These are phyloP conservation scores for Diachasma alloeum DNA, from an alignment of 1,140 invertebrate genomes.

Conservation along the genomic window DNA sequence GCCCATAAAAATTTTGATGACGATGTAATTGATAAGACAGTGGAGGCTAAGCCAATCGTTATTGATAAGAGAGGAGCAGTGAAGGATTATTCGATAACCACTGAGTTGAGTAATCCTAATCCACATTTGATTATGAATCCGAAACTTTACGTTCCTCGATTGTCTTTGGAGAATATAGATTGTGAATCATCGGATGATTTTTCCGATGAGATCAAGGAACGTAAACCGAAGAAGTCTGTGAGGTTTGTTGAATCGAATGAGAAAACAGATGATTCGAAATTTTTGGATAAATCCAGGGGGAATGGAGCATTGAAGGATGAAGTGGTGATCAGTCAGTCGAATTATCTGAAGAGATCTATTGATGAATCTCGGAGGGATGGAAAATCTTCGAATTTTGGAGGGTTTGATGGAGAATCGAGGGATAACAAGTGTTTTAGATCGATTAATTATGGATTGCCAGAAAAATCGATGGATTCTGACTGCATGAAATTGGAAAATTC, in stretches of 20 bases:
- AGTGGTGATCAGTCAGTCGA: neutral
- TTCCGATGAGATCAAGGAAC: no score
- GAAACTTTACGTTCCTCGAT: conserved; percentile 26
- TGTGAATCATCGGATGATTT: neutral
- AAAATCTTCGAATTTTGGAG: no score
- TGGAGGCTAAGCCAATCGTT: conserved; percentile 22
- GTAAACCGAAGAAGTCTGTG: no score
- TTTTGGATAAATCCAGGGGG: neutral
- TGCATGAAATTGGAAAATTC: no score
- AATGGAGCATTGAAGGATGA: neutral
- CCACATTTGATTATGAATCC: conserved; percentile 28
- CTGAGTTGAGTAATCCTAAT: conserved; percentile 26
- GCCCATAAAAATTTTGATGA: conserved; percentile 10
- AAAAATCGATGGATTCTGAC: no score
- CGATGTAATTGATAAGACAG: neutral
- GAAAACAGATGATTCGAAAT: neutral
- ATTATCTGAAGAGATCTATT: neutral
- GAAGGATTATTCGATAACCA: conserved; percentile 15
- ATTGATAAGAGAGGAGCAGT: conserved; percentile 10
- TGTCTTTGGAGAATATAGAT: neutral
- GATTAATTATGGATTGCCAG: no score
- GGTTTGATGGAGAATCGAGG: no score
- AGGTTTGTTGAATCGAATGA: no score
- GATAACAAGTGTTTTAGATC: no score
- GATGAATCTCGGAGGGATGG: no score